Evolutionary conservation across 2,797 vertebrate genomes (phyloP), one percentile per base, ranked within the genome.

Genomic region (Natrix natrix): DNA sequence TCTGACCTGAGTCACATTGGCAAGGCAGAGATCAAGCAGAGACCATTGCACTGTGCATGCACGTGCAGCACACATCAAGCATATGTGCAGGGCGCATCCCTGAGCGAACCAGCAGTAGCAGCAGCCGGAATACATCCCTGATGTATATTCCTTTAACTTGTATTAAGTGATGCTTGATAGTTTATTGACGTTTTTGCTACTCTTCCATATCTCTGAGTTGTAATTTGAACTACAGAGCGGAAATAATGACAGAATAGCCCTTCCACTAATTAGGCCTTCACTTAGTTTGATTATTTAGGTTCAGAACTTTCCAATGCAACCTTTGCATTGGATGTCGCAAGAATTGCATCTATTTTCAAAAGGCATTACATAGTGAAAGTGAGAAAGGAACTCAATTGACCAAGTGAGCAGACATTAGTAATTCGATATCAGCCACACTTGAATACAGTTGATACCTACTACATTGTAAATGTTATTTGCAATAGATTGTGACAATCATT

Each of bases 251-350:
- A 93, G 63, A 63, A 20, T 37, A 48, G 43, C 54, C n/a, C 16
- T 90, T 94, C 86, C 91, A 28, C 92, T 94, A 93, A 92, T 93
- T 95, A 95, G 94, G 91, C 94, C 8, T 26, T 90, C 28, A 74
- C 63, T 24, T 88, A 92, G 90, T 57, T 1, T 90, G 92, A 90
- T 88, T 86, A 93, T 91, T 60, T 59, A 94, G 95, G 92, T 94
- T 96, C 94, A 93, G 93, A 94, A 96, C 93, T 95, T 96, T 95
- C 95, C 95, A 90, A 90, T 92, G 93, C 94, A 93, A 86, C 10
- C 56, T 0, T 0, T 87, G 95, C 52, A 93, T 96, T 94, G 92
- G 91, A 78, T 96, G 78, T 94, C 95, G 94, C 94, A 95, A 94
- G 32, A 92, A 66, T 92, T 86, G 90, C 28, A 14, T 88, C 92